Evolutionary conservation across 2,113 vertebrate species (phyloP), one percentile per base, ranked within the genome.

Genomic region (Casuarius casuarius): DNA sequence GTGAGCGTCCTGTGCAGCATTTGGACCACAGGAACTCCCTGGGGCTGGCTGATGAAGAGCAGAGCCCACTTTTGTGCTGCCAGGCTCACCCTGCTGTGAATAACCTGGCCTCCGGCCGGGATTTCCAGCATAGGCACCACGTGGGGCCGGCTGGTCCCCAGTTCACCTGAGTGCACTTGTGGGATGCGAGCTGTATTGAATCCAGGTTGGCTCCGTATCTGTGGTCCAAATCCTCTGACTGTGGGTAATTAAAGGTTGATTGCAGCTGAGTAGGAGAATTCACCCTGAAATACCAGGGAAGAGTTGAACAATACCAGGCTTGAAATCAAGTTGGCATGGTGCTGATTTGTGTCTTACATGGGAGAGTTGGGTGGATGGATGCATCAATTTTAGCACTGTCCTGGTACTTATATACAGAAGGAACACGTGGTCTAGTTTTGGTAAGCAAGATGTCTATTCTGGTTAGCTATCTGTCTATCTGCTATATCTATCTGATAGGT

Each of bases 11-110:
- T 18, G 9, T 9, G 46, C 46, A 48, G 46, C 46, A 19, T 48
- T 48, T 12, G 12, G 17, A 48, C 46, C 46, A 48, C 18, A 19
- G 17, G 18, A 48, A 17, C 46, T 19, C 17, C 46, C 46, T 19
- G 18, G 18, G 46, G 17, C 46, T 19, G 18, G 46, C 46, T 48
- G 46, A 19, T 18, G 21, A 81, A 61, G 35, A 84, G 29, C 19
- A 0, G 0, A 87, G n/a, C 16, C 78, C 5, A 0, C 12, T 51
- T 44, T 46, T 58, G 9, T 13, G n/a, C 63, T 65, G 52, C 23
- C 17, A 26, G 2, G 6, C 35, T 40, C 49, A 9, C 18, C 9
- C 16, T 28, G 33, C 14, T 46, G 31, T 7, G 33, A 73, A 28
- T 23, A 7, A n/a, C 23, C 16, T 46, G 13, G 16, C 38, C 16